Conservation (phyloP, 2,888 invertebrate genomes). For the Osedax fenrisi region DNA sequence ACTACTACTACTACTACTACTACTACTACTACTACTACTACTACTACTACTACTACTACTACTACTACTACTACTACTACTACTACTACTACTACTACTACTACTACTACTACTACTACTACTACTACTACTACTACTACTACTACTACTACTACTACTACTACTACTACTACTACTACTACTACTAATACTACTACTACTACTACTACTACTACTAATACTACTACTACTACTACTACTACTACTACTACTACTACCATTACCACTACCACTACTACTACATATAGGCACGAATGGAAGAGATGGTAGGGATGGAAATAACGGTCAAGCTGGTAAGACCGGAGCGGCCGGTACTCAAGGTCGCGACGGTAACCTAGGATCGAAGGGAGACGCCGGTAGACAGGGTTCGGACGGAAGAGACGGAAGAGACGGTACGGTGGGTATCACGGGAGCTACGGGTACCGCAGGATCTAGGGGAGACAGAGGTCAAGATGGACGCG, state of each 20-base stretch:
- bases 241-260: constrained; percentile 18
- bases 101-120: constrained; percentile 18
- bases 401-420: background rate
- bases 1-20: too few relatives aligned
- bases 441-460: background rate
- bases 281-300: background rate
- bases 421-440: background rate
- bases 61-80: constrained; percentile 10
- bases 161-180: constrained; percentile 1
- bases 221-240: constrained; percentile 20
- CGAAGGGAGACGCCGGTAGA: background rate
- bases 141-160: constrained; percentile 14
- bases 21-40: too few relatives aligned
- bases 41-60: constrained; percentile 15
- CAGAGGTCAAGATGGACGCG: background rate
- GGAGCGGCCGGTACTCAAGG: background rate
- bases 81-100: background rate
- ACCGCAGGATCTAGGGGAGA: background rate
- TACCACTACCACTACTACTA: background rate
- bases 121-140: constrained; percentile 6
- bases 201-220: too few relatives aligned
- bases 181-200: too few relatives aligned
- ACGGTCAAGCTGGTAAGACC: background rate
- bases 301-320: background rate
- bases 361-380: background rate